phyloP scores from a whole-genome alignment of 2,888 invertebrate genomes.

The Amphimallon solstitiale region DNA sequence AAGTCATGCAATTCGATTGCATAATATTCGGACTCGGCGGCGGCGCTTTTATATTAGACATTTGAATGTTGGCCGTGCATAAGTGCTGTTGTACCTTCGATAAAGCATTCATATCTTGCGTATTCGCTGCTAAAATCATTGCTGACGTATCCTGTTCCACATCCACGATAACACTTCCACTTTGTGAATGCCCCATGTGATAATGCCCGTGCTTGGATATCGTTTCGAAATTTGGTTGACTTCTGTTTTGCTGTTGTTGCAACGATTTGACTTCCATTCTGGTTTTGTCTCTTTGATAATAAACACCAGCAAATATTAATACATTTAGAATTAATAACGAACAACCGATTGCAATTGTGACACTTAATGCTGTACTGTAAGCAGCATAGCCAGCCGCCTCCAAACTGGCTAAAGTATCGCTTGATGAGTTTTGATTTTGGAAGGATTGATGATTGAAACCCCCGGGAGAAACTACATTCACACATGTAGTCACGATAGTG shows the following conservation, averaged over 20 bases:
- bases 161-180: slow-evolving; percentile 84
- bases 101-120: slow-evolving; percentile 64
- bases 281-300: slow-evolving; percentile 83
- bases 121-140: slow-evolving; percentile 68
- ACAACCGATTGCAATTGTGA: slow-evolving; percentile 84
- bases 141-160: slow-evolving; percentile 78
- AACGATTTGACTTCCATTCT: slow-evolving; percentile 80
- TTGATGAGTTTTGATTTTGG: slow-evolving; percentile 71
- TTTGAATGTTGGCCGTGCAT: slow-evolving; percentile 64
- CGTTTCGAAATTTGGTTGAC: slow-evolving; percentile 73
- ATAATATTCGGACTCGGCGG: slow-evolving; percentile 70
- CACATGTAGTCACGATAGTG: slow-evolving; percentile 77
- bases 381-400: slow-evolving; percentile 83
- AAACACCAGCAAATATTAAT: slow-evolving; percentile 85
- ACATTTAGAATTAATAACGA: slow-evolving; percentile 84
- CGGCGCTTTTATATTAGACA: slow-evolving; percentile 69
- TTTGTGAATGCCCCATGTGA: slow-evolving; percentile 79
- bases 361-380: slow-evolving; percentile 80
- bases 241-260: slow-evolving; percentile 81
- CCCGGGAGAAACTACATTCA: slow-evolving; percentile 66
- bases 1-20: slow-evolving; percentile 61
- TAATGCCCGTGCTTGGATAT: slow-evolving; percentile 85
- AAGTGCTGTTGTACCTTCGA: slow-evolving; percentile 69
- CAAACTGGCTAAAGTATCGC: slow-evolving; percentile 80
- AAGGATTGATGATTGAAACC: slow-evolving; percentile 67